These are phyloP conservation scores for Ageneiosus marmoratus DNA, from an alignment of 2,113 vertebrate genomes.

Conservation along the genomic window DNA sequence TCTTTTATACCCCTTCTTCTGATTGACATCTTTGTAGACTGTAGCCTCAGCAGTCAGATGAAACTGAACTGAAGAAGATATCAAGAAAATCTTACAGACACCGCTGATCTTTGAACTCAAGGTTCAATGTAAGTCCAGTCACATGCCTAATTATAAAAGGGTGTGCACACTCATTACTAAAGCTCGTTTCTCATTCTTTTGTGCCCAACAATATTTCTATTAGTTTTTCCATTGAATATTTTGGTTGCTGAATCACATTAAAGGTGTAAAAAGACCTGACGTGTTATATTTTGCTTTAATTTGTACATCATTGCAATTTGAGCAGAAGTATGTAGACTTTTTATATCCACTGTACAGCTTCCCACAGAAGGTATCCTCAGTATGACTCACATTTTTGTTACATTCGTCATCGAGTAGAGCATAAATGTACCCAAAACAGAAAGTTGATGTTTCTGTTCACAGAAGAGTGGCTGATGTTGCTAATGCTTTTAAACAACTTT, in stretches of 20 bases:
- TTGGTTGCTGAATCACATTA: background rate
- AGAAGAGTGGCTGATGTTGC: background rate
- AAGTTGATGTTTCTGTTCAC: background rate
- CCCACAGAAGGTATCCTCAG: background rate
- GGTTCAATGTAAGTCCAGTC: background rate
- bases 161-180: too few species aligned
- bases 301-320: background rate
- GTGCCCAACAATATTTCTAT: background rate
- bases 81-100: background rate
- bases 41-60: background rate
- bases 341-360: background rate
- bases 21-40: too few species aligned
- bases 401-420: background rate
- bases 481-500: background rate
- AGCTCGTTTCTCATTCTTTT: background rate
- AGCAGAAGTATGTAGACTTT: background rate
- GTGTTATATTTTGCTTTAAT: background rate
- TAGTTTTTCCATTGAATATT: background rate
- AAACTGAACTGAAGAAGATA: background rate
- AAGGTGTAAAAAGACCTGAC: background rate
- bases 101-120: background rate
- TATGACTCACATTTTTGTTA: conserved; percentile 19
- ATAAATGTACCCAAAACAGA: background rate
- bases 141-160: background rate
- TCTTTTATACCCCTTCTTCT: too few species aligned